Percentiles rank a stretch among this genome's conserved stretches.
Conservation (phyloP, 2,797 vertebrate species). For the Bradypodion ventrale region DNA sequence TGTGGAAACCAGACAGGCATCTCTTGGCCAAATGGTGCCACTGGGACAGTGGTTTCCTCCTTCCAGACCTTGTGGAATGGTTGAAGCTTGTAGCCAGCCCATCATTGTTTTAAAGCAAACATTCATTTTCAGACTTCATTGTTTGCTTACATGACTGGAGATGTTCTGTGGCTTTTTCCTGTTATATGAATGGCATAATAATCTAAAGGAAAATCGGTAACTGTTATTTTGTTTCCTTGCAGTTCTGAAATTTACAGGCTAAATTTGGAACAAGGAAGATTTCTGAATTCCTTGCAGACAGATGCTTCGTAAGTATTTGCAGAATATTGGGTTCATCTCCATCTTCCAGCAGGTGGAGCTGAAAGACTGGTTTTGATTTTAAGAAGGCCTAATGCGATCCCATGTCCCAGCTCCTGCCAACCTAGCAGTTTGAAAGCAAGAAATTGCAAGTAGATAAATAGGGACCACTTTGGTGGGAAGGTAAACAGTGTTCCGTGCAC, state of each 20-base stretch:
- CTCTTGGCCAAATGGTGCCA: too few species aligned
- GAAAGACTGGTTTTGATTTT: conserved; percentile 9
- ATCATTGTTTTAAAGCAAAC: neutral
- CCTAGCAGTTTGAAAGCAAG: too few species aligned
- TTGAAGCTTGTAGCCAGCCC: neutral
- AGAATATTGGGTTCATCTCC: accelerated
- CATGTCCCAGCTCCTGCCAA: too few species aligned
- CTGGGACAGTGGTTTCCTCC: too few species aligned
- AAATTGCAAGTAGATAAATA: too few species aligned
- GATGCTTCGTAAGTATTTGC: conserved; percentile 87
- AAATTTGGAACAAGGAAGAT: conserved; percentile 95
- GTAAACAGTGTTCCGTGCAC: too few species aligned
- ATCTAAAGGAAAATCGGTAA: conserved; percentile 1
- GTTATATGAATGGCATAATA: neutral
- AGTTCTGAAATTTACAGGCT: conserved; percentile 93
- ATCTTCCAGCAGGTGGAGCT: conserved; percentile 73
- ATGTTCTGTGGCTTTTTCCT: neutral
- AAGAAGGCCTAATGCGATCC: too few species aligned
- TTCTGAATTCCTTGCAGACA: conserved; percentile 92
- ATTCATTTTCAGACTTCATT: neutral
- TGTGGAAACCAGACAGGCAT: too few species aligned
- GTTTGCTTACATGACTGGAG: neutral
- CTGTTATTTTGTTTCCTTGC: conserved; percentile 40
- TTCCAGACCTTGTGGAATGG: too few species aligned
- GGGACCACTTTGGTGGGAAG: too few species aligned